A percentile compares a stretch with the other conserved stretches of the same genome.
Conservation (phyloP, 2,797 vertebrate genomes). For the Aselliscus stoliczkanus region DNA sequence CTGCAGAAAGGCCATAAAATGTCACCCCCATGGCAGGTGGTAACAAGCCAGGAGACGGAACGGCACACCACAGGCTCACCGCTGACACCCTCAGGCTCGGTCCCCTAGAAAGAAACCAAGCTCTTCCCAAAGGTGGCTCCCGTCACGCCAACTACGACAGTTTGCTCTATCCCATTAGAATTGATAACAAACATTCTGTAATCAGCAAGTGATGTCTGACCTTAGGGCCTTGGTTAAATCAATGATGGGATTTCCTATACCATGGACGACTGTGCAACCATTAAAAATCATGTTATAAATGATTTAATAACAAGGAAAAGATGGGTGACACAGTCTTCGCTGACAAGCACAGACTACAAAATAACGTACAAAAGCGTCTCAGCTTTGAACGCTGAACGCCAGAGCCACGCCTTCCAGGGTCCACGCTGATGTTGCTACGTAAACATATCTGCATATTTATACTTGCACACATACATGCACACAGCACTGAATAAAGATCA, state of each 20-base stretch:
- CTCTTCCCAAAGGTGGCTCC: neutral
- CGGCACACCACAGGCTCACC: fast-evolving
- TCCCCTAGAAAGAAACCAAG: neutral
- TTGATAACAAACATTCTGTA: neutral
- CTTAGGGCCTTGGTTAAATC: neutral
- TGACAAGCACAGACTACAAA: neutral
- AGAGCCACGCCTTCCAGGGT: no score
- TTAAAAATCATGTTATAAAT: neutral
- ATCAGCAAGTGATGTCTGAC: neutral
- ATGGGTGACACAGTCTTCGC: neutral
- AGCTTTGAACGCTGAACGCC: neutral
- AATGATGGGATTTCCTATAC: neutral
- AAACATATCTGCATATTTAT: no score
- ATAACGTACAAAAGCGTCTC: neutral
- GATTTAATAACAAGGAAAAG: neutral
- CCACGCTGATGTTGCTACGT: no score
- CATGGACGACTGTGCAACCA: fast-evolving
- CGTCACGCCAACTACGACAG: fast-evolving
- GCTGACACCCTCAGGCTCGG: neutral
- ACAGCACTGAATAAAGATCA: neutral
- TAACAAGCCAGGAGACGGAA: neutral
- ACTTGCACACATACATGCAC: neutral
- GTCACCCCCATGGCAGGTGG: neutral
- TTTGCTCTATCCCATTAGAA: neutral
- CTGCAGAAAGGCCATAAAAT: fast-evolving